A percentile compares a stretch with the other conserved stretches of the same genome.
These are phyloP conservation scores for Scaptomyza graminum DNA, from an alignment of 1,140 invertebrate genomes.

Conservation along the genomic window DNA sequence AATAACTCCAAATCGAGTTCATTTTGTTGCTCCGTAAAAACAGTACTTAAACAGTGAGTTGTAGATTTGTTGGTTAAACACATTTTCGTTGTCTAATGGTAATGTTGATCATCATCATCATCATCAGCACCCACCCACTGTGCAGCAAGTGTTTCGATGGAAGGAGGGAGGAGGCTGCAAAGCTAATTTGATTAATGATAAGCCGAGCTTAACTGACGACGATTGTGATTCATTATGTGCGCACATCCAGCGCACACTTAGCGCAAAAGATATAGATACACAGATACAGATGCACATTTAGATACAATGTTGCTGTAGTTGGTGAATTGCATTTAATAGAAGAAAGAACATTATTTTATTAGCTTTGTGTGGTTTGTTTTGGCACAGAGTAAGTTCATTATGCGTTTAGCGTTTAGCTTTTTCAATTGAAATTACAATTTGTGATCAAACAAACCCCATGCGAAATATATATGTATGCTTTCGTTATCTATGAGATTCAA, in stretches of 20 bases:
- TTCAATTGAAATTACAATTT: constrained; percentile 47
- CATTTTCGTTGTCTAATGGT: constrained; percentile 29
- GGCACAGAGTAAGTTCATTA: neutral
- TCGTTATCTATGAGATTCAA: constrained; percentile 66
- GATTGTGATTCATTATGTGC: constrained; percentile 82
- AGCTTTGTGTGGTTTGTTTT: constrained; percentile 13
- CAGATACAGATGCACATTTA: constrained; percentile 6
- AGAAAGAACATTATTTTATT: constrained; percentile 63
- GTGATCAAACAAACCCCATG: constrained; percentile 6
- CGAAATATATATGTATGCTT: constrained; percentile 2
- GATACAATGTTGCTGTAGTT: neutral
- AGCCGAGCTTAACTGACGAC: constrained; percentile 78
- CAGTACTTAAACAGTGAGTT: constrained; percentile 10
- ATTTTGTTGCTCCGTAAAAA: neutral
- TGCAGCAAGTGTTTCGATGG: constrained; percentile 59
- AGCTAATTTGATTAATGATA: constrained; percentile 83
- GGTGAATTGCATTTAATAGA: constrained; percentile 48
- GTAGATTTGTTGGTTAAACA: neutral
- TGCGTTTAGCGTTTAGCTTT: neutral
- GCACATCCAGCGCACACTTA: constrained; percentile 73
- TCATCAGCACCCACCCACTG: constrained; percentile 35
- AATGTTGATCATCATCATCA: neutral
- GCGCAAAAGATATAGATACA: constrained; percentile 52
- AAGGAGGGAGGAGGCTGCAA: constrained; percentile 27
- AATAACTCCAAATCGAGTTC: neutral